These are phyloP conservation scores for Synodontis membranacea DNA, from an alignment of 2,113 vertebrate genomes.

Conservation along the genomic window DNA sequence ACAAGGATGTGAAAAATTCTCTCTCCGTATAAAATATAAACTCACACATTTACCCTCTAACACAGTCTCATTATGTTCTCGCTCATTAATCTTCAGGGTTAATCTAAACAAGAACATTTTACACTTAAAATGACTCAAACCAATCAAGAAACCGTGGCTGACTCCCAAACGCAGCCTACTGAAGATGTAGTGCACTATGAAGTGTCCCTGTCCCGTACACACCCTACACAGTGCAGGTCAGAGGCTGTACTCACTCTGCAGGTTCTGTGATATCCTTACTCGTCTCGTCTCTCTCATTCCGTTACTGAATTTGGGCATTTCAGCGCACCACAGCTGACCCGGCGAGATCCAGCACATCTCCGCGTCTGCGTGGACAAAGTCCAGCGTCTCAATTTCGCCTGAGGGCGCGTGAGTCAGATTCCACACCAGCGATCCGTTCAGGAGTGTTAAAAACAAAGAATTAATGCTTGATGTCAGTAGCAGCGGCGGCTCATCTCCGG, in stretches of 20 bases:
- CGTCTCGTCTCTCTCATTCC: conserved; percentile 67
- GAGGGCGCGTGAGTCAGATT: conserved; percentile 61
- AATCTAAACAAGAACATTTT: background rate
- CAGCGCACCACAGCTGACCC: conserved; percentile 76
- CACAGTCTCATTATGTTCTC: too few relatives aligned
- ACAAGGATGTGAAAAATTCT: background rate
- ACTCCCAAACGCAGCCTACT: background rate
- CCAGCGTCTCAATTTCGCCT: conserved; percentile 73
- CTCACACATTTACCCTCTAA: background rate
- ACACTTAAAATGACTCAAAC: background rate
- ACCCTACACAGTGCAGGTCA: background rate
- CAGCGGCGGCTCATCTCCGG: conserved; percentile 75
- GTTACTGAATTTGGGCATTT: conserved; percentile 63
- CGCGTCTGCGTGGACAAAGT: conserved; percentile 76
- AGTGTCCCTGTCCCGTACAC: background rate
- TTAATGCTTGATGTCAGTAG: conserved; percentile 74
- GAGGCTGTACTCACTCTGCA: conserved; percentile 77
- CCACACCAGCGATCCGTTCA: conserved; percentile 75
- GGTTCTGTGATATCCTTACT: conserved; percentile 72
- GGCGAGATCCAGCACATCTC: conserved; percentile 79
- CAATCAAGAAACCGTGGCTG: background rate
- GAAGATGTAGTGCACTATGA: background rate
- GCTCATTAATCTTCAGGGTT: background rate
- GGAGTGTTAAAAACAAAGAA: conserved; percentile 68
- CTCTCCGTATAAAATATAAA: background rate